Conservation (phyloP, 2,888 invertebrate genomes). For the Lacanobia wlatinum region DNA sequence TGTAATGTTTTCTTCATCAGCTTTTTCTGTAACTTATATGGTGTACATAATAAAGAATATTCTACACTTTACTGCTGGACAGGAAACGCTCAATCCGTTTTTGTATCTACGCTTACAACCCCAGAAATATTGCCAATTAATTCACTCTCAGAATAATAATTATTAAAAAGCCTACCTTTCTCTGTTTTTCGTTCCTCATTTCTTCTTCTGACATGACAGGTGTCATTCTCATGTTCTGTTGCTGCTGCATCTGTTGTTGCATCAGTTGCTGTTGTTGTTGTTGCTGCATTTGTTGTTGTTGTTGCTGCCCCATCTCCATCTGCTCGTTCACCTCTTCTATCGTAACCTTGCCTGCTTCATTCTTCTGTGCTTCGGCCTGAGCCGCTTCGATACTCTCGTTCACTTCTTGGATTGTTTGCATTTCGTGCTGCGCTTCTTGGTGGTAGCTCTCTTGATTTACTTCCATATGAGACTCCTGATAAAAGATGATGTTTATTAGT, state of each 20-base stretch:
- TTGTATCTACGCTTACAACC: not conserved
- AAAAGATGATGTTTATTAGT: not conserved
- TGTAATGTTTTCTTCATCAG: too few relatives aligned
- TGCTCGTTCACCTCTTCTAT: slow-evolving; percentile 58
- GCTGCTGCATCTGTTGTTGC: slow-evolving; percentile 44
- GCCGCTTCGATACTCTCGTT: slow-evolving; percentile 41
- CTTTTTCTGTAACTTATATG: too few relatives aligned
- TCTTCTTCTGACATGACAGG: slow-evolving; percentile 73
- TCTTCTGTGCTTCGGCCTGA: slow-evolving; percentile 35
- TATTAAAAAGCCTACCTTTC: slow-evolving; percentile 76
- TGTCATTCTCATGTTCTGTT: slow-evolving; percentile 36
- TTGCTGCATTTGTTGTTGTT: slow-evolving; percentile 71
- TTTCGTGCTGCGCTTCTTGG: slow-evolving; percentile 44
- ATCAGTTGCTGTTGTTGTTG: slow-evolving; percentile 68
- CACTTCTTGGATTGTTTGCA: slow-evolving; percentile 48
- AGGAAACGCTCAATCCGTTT: too few relatives aligned
- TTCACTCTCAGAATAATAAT: not conserved
- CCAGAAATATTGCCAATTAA: not conserved
- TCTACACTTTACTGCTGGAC: too few relatives aligned
- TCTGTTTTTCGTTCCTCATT: slow-evolving; percentile 79
- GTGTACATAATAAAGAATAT: too few relatives aligned
- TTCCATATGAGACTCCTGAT: slow-evolving; percentile 47
- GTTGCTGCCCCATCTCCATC: slow-evolving; percentile 69
- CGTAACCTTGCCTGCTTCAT: slow-evolving; percentile 21
- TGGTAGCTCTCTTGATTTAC: slow-evolving; percentile 35